Conservation (phyloP, 2,888 invertebrate genomes). For the Leptopterna dolabrata region DNA sequence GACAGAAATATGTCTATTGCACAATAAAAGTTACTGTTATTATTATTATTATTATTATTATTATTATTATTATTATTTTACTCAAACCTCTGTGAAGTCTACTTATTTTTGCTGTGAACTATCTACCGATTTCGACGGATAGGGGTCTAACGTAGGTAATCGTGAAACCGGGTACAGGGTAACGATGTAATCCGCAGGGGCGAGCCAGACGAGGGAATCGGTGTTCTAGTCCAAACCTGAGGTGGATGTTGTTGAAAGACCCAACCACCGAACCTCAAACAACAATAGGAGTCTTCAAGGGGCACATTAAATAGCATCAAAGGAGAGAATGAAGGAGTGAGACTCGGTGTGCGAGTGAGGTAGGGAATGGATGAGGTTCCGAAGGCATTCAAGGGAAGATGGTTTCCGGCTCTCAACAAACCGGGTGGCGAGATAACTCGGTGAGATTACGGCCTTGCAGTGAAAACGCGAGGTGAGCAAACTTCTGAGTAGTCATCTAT, state of each 20-base stretch:
- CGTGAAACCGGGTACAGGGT: not conserved
- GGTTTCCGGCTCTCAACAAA: not conserved
- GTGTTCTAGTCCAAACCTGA: not conserved
- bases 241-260: not conserved
- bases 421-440: not conserved
- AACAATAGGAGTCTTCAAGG: not conserved
- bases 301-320: not conserved
- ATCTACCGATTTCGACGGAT: no score
- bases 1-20: no score
- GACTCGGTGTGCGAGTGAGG: not conserved
- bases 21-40: no score
- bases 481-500: not conserved
- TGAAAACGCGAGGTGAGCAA: not conserved
- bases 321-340: not conserved
- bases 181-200: not conserved
- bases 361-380: not conserved
- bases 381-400: not conserved
- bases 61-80: no score
- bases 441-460: not conserved
- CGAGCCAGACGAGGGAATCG: no score
- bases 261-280: not conserved
- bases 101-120: no score
- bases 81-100: no score
- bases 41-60: no score
- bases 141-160: no score